A percentile compares a stretch with the other conserved stretches of the same genome.
Evolutionary conservation across 2,113 vertebrate genomes (phyloP).

Genomic region (Crotalus helleri): DNA sequence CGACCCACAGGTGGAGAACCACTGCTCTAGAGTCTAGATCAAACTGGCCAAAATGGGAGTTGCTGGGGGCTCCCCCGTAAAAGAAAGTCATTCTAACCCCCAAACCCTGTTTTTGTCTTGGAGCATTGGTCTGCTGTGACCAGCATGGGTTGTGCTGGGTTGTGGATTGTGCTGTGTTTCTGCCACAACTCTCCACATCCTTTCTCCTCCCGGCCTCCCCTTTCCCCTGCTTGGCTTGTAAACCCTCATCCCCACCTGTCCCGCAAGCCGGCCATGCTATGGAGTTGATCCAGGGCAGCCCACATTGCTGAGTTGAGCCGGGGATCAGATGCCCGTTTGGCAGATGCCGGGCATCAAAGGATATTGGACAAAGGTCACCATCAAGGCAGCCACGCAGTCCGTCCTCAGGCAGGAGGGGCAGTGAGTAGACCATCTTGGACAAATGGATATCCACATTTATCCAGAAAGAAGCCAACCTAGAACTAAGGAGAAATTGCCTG

Average conservation of each 20-base stretch:
- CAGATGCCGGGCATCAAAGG: background rate
- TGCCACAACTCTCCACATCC: background rate
- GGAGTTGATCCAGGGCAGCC: background rate
- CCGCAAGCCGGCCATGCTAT: no score
- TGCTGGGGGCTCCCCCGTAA: background rate
- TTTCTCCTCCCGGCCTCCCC: background rate
- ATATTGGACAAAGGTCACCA: conserved; percentile 1
- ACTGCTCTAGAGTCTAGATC: no score
- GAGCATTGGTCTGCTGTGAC: background rate
- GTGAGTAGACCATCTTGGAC: no score
- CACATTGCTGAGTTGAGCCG: background rate
- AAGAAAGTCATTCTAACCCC: background rate
- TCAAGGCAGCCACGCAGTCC: background rate
- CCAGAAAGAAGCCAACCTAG: no score
- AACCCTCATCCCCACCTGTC: background rate
- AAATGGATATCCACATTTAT: no score
- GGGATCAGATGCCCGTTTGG: background rate
- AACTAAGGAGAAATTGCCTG: no score
- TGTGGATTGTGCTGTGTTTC: no score
- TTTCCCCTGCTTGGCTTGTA: background rate
- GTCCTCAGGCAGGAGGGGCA: background rate
- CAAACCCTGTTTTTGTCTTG: background rate
- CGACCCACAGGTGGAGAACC: no score
- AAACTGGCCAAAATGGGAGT: no score
- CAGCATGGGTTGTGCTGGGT: background rate